These are phyloP conservation scores for Leuciscus waleckii DNA, from an alignment of 2,797 vertebrate genomes.

Conservation along the genomic window DNA sequence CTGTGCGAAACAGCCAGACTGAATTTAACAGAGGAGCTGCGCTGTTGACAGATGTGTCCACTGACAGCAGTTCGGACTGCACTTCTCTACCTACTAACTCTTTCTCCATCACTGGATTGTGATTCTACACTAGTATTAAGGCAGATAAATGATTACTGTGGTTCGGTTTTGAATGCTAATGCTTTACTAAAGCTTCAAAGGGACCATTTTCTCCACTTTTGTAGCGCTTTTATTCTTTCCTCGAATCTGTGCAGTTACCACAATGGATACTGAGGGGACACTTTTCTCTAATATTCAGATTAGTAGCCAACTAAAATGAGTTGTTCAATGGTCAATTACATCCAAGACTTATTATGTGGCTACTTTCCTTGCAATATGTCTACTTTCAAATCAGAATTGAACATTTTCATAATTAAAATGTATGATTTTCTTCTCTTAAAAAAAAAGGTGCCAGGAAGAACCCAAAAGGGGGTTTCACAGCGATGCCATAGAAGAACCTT, in stretches of 20 bases:
- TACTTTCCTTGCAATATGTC: not conserved
- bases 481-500: too few relatives aligned
- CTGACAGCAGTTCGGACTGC: slow-evolving; percentile 36
- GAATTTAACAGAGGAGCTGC: slow-evolving; percentile 25
- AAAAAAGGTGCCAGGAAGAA: too few relatives aligned
- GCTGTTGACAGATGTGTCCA: slow-evolving; percentile 43
- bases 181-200: slow-evolving; percentile 16
- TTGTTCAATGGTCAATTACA: not conserved
- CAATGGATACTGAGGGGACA: not conserved
- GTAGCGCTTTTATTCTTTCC: slow-evolving; percentile 5
- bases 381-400: not conserved
- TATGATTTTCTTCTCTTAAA: not conserved
- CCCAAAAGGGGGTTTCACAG: too few relatives aligned
- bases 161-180: not conserved
- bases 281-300: not conserved
- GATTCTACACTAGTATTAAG: slow-evolving; percentile 34
- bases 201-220: not conserved
- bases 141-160: slow-evolving; percentile 29
- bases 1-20: slow-evolving; percentile 10
- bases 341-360: not conserved
- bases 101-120: slow-evolving; percentile 12
- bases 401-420: not conserved
- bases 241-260: not conserved
- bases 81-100: slow-evolving; percentile 30
- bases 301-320: not conserved